These are phyloP conservation scores for Lasioglossum villosulum DNA, from an alignment of 2,888 invertebrate genomes.

Conservation along the genomic window DNA sequence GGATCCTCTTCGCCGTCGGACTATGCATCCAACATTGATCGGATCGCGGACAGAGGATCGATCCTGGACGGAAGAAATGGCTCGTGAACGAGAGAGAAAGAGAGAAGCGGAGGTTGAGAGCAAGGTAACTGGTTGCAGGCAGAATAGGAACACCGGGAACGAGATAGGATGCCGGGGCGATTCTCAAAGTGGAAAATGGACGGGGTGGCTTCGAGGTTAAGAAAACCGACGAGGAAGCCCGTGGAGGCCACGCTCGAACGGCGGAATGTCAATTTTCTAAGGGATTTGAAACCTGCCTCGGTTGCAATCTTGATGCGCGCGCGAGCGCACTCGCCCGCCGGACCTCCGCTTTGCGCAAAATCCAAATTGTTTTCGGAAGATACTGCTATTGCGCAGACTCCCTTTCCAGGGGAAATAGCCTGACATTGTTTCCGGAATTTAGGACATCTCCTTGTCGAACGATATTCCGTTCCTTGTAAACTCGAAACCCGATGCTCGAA, in stretches of 20 bases:
- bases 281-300: conserved; percentile 33
- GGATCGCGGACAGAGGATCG: conserved; percentile 28
- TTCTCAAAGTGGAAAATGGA: conserved; percentile 63
- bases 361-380: conserved; percentile 22
- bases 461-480: background rate
- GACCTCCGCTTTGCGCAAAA: conserved; percentile 1
- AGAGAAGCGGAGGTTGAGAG: background rate
- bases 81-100: background rate
- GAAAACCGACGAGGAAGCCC: conserved; percentile 45
- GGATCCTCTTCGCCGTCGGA: conserved; percentile 37
- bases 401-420: background rate
- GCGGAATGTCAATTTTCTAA: conserved; percentile 43
- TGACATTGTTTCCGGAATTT: conserved; percentile 8
- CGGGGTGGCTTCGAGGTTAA: conserved; percentile 50
- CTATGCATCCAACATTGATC: conserved; percentile 45
- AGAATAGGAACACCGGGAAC: conserved; percentile 33
- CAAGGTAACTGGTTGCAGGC: background rate
- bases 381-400: background rate
- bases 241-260: conserved; percentile 8
- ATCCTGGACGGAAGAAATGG: conserved; percentile 19
- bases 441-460: background rate
- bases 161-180: conserved; percentile 40
- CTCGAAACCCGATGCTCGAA: background rate
- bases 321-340: background rate
- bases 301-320: conserved; percentile 30